A percentile compares a stretch with the other conserved stretches of the same genome.
Conservation (phyloP, 2,797 vertebrate species). For the Vireo griseus region DNA sequence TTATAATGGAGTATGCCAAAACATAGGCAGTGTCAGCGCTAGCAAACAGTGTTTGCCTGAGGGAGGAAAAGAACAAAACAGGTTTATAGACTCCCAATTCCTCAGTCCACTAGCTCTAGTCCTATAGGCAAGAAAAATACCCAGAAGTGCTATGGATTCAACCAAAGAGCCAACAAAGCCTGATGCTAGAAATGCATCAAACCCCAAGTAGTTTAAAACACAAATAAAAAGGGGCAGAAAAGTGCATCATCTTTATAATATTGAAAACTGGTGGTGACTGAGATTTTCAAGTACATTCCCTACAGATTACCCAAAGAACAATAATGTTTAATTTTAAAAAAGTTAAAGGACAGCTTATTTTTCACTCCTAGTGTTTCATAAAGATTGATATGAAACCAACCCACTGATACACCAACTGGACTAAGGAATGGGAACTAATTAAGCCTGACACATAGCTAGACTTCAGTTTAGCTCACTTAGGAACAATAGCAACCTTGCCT, state of each 20-base stretch:
- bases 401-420: not conserved
- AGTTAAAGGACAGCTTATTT: not conserved
- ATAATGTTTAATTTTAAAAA: not conserved
- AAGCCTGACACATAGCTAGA: not conserved
- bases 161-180: not conserved
- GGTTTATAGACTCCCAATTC: not conserved
- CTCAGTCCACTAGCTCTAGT: not conserved
- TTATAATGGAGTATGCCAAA: conserved; percentile 95
- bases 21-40: conserved; percentile 97
- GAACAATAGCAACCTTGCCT: not conserved
- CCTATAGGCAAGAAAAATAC: not conserved
- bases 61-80: not conserved
- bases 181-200: not conserved
- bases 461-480: not conserved
- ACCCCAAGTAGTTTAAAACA: not conserved
- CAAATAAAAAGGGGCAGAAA: not conserved
- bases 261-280: not conserved
- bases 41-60: conserved; percentile 93
- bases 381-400: not conserved
- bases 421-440: not conserved
- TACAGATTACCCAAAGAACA: not conserved
- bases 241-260: not conserved
- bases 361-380: not conserved
- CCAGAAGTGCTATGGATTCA: not conserved
- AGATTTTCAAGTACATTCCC: not conserved